Evolutionary conservation across 2,888 invertebrate species (phyloP), one percentile per base, ranked within the genome.

Genomic region (Dichetophora obliterata): DNA sequence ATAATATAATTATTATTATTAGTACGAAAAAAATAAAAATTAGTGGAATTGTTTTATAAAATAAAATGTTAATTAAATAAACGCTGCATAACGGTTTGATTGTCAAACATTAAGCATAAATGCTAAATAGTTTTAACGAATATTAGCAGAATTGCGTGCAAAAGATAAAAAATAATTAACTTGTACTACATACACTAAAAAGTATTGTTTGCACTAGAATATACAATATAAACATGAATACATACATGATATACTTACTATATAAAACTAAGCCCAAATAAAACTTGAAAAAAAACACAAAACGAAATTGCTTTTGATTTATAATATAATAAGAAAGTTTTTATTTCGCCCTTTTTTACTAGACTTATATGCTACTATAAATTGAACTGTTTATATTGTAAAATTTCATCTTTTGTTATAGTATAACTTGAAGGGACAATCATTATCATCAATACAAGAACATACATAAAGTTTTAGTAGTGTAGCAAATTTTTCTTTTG

Each of bases 201-300:
- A 68, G 31, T 75, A 72, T 75, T 78, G 72, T 72, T 78, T 75
- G 77, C 77, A 78, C 77, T 71, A 74, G 6, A 65, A 71, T 48
- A 68, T 27, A 43, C 9, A 11, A 61, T 14, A 69, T n/a, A n/a
- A n/a, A n/a, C n/a, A n/a, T n/a, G n/a, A n/a, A n/a, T 52, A 14
- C 27, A 63, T 63, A 50, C 43, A 48, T 9, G 48, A 63, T 63
- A 63, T 63, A 63, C 31, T 34, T n/a, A n/a, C n/a, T n/a, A n/a
- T n/a, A 61, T 61, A 31, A 19, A 27, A 61, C 31, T 16, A 61
- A 31, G 31, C 16, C 16, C 3, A 59, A 61, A 61, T 72, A 72
- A 72, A 72, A 19, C 16, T 48, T 24, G 24, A 43, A 43, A 70
- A 54, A 24, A 70, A 3, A 27, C 11, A 71, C 22, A 59, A 57